Evolutionary conservation across 2,888 invertebrate species (phyloP).

Genomic region (Galerucella nymphaeae): DNA sequence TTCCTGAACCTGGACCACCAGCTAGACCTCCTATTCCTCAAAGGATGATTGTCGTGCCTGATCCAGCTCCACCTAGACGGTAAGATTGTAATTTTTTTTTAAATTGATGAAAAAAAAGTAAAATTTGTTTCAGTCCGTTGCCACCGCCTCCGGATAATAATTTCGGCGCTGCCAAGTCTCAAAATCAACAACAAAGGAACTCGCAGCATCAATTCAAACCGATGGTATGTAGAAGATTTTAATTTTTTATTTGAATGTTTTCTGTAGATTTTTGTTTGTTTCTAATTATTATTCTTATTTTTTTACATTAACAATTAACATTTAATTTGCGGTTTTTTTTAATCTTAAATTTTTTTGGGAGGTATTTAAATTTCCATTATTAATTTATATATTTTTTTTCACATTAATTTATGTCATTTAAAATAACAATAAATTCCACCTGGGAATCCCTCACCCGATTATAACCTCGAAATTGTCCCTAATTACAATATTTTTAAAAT

Average conservation of each 20-base stretch:
- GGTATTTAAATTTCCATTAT: background rate
- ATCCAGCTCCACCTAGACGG: conserved; percentile 76
- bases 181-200: conserved; percentile 76
- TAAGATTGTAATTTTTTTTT: conserved; percentile 58
- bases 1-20: conserved; percentile 87
- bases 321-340: background rate
- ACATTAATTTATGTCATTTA: background rate
- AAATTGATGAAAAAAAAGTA: background rate
- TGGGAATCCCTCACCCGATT: too few species aligned
- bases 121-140: conserved; percentile 72
- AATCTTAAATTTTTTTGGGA: background rate
- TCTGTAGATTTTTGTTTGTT: conserved; percentile 24
- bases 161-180: conserved; percentile 66
- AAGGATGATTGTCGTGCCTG: conserved; percentile 91
- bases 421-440: background rate
- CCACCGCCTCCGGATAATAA: conserved; percentile 83
- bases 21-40: conserved; percentile 90
- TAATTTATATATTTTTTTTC: background rate
- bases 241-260: conserved; percentile 1
- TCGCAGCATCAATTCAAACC: conserved; percentile 89
- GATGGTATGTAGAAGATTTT: conserved; percentile 72
- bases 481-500: too few species aligned
- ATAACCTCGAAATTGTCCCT: too few species aligned
- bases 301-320: conserved; percentile 25
- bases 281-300: conserved; percentile 19